Base-by-base conservation (phyloP, 2,888 invertebrate species). In the Tenthredo distinguenda region DNA sequence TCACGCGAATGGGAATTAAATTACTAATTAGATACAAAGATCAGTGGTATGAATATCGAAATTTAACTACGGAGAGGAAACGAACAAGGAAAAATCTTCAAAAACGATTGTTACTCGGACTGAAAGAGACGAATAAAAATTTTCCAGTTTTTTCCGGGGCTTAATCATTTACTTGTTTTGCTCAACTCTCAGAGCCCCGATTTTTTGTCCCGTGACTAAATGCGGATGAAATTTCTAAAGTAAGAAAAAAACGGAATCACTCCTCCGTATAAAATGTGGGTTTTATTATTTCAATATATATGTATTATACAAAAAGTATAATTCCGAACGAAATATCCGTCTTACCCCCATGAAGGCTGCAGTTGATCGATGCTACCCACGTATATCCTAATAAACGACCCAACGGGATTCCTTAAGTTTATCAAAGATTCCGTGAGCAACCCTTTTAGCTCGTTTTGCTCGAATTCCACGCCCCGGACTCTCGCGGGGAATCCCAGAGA, bases 271-370 rank as follows among this genome's bases (percentile, higher is more conserved):
- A 68, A 34, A 68, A 34, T 12, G 12, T 31, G 6, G 34, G 18
- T 31, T 34, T 7, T 9, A 37, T 10, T 18, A n/a, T 71, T 34
- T 18, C 10, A 18, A 71, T 26, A 26, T 26, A 26, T 26, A 26
- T 9, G 2, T 37, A 34, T 9, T 12, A 43, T 5, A 77, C 2
- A 6, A 77, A n/a, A 18, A 18, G 6, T 50, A 50, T 21, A 5
- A 58, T 40, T 81, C 12, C 37, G 15, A 37, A 10, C 12, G 37
- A 21, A 81, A 81, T 62, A 40, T 62, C 40, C 18, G 47, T 43
- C 83, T 83, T 34, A 83, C 83, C 83, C 83, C 83, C 83, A 83
- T 83, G 7, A 62, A 21, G 81, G 21, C 2, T 55, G n/a, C 26
- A 83, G 15, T n/a, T 7, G 47, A 83, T 7, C 21, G 81, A 50